Conservation (phyloP, 1,140 invertebrate species). For the Vanessa atalanta region DNA sequence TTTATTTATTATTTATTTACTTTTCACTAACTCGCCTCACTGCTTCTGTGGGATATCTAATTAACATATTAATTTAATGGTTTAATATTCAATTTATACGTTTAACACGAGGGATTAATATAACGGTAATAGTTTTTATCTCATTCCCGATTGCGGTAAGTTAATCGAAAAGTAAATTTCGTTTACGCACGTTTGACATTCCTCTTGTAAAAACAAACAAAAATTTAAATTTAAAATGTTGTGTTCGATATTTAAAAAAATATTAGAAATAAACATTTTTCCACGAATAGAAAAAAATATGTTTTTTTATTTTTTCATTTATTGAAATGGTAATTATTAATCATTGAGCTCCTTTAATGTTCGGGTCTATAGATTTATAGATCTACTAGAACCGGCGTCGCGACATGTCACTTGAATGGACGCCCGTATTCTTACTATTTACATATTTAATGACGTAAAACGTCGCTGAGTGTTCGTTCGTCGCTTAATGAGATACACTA, state of each 20-base stretch:
- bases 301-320: too few species aligned
- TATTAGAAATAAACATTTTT: too few species aligned
- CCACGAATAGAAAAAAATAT: too few species aligned
- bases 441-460: constrained; percentile 75
- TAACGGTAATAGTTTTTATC: constrained; percentile 10
- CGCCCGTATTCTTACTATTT: constrained; percentile 70
- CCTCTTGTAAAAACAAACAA: too few species aligned
- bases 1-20: constrained; percentile 24
- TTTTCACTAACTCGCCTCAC: constrained; percentile 5
- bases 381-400: constrained; percentile 51
- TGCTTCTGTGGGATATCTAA: constrained; percentile 15
- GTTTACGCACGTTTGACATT: too few species aligned
- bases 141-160: background rate
- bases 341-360: background rate
- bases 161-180: too few species aligned
- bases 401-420: constrained; percentile 72
- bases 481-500: constrained; percentile 69
- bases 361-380: constrained; percentile 47
- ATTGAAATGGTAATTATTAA: too few species aligned
- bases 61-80: constrained; percentile 26
- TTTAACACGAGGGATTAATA: background rate
- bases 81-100: constrained; percentile 21
- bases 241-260: too few species aligned
- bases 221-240: too few species aligned
- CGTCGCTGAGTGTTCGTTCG: constrained; percentile 51